phyloP scores from a whole-genome alignment of 2,888 invertebrate genomes.

The Trichogramma evanescens region DNA sequence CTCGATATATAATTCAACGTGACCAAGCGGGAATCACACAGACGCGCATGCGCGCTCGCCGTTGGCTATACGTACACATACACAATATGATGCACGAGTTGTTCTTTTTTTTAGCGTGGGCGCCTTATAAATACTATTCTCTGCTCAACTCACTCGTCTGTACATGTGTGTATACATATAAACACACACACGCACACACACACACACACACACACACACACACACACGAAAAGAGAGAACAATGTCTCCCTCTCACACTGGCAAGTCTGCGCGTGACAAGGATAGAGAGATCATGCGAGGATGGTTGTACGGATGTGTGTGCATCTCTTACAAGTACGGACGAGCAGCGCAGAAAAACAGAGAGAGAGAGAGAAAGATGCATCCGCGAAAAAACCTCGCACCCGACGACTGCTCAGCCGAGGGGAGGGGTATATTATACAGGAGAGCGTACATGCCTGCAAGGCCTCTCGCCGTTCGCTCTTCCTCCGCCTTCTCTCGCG shows the following conservation, averaged over 20 bases:
- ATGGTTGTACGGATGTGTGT: slow-evolving; percentile 20
- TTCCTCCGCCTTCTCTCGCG: slow-evolving; percentile 43
- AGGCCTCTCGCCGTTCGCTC: slow-evolving; percentile 28
- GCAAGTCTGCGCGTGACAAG: slow-evolving; percentile 12
- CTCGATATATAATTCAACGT: too few species aligned
- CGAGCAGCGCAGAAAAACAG: slow-evolving; percentile 20
- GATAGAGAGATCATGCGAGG: slow-evolving; percentile 25
- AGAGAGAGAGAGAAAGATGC: slow-evolving; percentile 15
- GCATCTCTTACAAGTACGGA: slow-evolving; percentile 12
- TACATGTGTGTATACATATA: not conserved
- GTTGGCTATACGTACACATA: too few species aligned
- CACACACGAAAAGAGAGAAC: slow-evolving; percentile 25
- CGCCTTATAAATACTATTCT: not conserved
- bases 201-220: too few species aligned
- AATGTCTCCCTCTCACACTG: slow-evolving; percentile 25
- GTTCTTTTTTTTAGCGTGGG: slow-evolving; percentile 2
- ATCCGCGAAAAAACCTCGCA: not conserved
- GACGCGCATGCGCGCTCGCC: too few species aligned
- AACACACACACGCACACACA: not conserved
- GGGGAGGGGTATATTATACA: not conserved
- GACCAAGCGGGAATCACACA: too few species aligned
- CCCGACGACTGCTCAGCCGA: not conserved
- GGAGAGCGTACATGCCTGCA: slow-evolving; percentile 24
- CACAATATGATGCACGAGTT: too few species aligned
- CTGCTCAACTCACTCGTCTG: too few species aligned